Conservation (phyloP, 1,140 invertebrate genomes). For the Neodiprion lecontei region DNA sequence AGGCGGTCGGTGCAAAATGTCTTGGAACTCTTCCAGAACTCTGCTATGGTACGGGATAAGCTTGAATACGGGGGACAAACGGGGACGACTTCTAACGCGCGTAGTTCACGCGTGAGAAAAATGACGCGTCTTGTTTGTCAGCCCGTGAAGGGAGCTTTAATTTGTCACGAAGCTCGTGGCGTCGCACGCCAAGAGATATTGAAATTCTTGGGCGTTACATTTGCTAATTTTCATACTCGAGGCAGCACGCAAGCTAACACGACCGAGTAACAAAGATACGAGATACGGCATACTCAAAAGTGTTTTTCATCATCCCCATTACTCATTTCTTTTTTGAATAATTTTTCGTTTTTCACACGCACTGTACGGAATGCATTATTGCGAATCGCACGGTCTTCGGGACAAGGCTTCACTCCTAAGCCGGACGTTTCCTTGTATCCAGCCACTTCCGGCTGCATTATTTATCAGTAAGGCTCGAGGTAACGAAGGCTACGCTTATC, state of each 20-base stretch:
- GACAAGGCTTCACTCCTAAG: too few relatives aligned
- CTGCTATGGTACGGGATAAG: background rate
- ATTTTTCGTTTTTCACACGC: too few relatives aligned
- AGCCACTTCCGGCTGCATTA: background rate
- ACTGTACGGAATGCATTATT: too few relatives aligned
- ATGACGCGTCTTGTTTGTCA: constrained; percentile 46
- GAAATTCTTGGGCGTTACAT: constrained; percentile 42
- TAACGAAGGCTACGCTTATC: constrained; percentile 1
- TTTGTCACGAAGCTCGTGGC: constrained; percentile 43
- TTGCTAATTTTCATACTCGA: background rate
- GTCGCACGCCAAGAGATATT: constrained; percentile 39
- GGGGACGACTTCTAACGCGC: constrained; percentile 3
- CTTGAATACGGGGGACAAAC: background rate
- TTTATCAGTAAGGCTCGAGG: background rate
- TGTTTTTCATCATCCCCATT: too few relatives aligned
- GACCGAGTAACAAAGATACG: too few relatives aligned
- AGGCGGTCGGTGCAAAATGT: constrained; percentile 8
- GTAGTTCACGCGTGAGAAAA: constrained; percentile 26
- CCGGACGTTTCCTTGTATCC: too few relatives aligned
- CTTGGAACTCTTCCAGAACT: constrained; percentile 11
- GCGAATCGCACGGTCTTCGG: too few relatives aligned
- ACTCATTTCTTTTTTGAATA: too few relatives aligned
- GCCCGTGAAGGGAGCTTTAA: constrained; percentile 38
- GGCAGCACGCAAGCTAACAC: too few relatives aligned
- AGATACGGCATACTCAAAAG: too few relatives aligned